These are phyloP conservation scores for Amaurobius ferox DNA, from an alignment of 2,888 invertebrate species.

Conservation along the genomic window DNA sequence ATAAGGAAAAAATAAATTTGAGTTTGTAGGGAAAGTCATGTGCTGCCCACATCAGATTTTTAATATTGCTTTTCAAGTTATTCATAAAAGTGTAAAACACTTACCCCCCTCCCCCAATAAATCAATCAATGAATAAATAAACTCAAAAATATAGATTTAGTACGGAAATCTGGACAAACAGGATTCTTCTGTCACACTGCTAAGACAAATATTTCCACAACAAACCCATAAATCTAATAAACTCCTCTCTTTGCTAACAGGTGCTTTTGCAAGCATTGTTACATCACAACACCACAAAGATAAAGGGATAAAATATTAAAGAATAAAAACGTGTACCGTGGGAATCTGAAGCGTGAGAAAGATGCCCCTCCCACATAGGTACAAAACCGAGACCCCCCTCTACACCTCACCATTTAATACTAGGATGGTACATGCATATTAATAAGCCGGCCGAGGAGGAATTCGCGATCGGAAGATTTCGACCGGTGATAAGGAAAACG, in stretches of 20 bases:
- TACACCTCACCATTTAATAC: constrained; percentile 13
- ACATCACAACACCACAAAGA: not conserved
- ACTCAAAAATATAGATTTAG: too few relatives aligned
- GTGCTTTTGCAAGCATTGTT: constrained; percentile 38
- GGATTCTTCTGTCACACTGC: too few relatives aligned
- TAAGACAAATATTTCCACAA: too few relatives aligned
- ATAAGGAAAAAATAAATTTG: too few relatives aligned
- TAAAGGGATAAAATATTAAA: not conserved
- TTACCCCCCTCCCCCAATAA: too few relatives aligned
- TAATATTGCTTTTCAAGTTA: too few relatives aligned
- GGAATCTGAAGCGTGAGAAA: constrained; percentile 63
- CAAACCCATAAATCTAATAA: constrained; percentile 8
- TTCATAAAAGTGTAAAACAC: too few relatives aligned
- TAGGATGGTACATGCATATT: constrained; percentile 54
- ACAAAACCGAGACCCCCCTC: not conserved
- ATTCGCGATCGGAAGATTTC: constrained; percentile 34
- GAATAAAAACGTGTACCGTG: constrained; percentile 31
- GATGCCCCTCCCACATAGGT: constrained; percentile 58
- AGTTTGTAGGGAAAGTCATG: too few relatives aligned
- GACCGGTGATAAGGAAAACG: constrained; percentile 30
- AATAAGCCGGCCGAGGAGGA: constrained; percentile 36
- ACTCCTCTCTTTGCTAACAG: constrained; percentile 24
- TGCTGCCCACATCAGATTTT: too few relatives aligned
- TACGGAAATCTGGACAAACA: too few relatives aligned
- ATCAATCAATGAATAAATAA: too few relatives aligned